These are phyloP conservation scores for Andrena bicolor DNA, from an alignment of 2,888 invertebrate species.

Conservation along the genomic window DNA sequence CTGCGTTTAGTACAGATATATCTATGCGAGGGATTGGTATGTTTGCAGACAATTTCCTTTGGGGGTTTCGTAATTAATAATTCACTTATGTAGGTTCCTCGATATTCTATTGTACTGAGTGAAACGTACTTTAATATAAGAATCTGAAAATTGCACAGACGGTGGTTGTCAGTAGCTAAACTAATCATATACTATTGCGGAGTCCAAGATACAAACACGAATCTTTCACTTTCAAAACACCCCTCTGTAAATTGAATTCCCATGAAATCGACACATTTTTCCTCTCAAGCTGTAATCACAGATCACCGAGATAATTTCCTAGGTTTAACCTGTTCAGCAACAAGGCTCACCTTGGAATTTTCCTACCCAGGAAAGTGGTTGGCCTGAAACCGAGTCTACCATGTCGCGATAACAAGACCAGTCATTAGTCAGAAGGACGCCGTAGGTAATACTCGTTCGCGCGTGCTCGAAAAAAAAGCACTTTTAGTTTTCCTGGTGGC, in stretches of 20 bases:
- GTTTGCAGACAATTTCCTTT: too few species aligned
- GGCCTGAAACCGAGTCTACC: slow-evolving; percentile 6
- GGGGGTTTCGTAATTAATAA: too few species aligned
- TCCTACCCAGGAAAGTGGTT: slow-evolving; percentile 32
- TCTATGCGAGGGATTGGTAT: background rate
- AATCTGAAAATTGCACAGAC: background rate
- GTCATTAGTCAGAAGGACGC: slow-evolving; percentile 70
- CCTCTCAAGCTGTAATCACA: too few species aligned
- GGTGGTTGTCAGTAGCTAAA: background rate
- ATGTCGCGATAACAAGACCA: slow-evolving; percentile 53
- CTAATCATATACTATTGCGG: too few species aligned
- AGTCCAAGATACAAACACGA: background rate
- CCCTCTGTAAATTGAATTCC: background rate
- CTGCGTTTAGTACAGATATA: background rate
- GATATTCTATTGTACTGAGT: background rate
- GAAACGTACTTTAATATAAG: background rate
- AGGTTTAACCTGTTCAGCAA: background rate
- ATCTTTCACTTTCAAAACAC: background rate
- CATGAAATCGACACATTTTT: background rate
- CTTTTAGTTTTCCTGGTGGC: slow-evolving; percentile 4
- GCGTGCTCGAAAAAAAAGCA: slow-evolving; percentile 9
- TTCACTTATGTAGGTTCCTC: background rate
- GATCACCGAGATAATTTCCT: background rate
- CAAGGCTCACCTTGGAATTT: slow-evolving; percentile 30
- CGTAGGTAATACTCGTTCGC: slow-evolving; percentile 48